A percentile compares a stretch with the other conserved stretches of the same genome.
These are phyloP conservation scores for Pantala flavescens DNA, from an alignment of 1,140 invertebrate genomes.

Conservation along the genomic window DNA sequence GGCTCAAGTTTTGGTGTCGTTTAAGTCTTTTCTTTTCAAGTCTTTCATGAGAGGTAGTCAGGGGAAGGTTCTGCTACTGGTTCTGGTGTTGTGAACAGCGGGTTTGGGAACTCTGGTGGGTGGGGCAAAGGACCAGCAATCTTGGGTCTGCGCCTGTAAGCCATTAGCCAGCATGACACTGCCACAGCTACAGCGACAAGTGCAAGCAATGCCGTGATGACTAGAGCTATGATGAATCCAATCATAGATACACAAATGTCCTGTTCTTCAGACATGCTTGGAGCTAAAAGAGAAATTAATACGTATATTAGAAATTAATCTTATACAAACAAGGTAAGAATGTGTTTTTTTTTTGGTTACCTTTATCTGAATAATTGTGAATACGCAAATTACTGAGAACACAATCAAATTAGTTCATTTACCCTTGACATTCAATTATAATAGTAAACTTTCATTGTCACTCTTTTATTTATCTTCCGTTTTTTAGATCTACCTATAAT, in stretches of 20 bases:
- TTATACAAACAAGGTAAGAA: constrained; percentile 15
- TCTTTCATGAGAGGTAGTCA: constrained; percentile 49
- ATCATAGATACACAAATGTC: constrained; percentile 90
- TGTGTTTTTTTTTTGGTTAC: too few relatives aligned
- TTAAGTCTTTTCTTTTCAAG: not conserved
- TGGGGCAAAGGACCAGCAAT: constrained; percentile 80
- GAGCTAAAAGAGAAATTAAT: constrained; percentile 39
- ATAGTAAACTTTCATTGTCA: too few relatives aligned
- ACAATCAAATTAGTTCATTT: too few relatives aligned
- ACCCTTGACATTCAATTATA: too few relatives aligned
- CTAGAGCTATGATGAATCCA: constrained; percentile 81
- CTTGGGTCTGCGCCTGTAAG: constrained; percentile 75
- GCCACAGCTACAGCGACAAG: constrained; percentile 86
- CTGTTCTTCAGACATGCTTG: constrained; percentile 55
- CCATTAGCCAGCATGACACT: constrained; percentile 90
- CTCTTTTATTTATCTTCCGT: too few relatives aligned
- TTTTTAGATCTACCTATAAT: too few relatives aligned
- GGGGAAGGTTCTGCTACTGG: constrained; percentile 66
- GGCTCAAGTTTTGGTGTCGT: too few relatives aligned
- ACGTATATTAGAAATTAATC: constrained; percentile 15
- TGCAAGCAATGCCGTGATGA: constrained; percentile 81
- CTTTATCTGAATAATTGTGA: too few relatives aligned
- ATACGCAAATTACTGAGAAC: too few relatives aligned
- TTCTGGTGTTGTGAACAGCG: constrained; percentile 76
- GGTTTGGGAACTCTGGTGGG: constrained; percentile 89